Conservation (phyloP, 2,113 vertebrate species). For the Tachycineta bicolor region DNA sequence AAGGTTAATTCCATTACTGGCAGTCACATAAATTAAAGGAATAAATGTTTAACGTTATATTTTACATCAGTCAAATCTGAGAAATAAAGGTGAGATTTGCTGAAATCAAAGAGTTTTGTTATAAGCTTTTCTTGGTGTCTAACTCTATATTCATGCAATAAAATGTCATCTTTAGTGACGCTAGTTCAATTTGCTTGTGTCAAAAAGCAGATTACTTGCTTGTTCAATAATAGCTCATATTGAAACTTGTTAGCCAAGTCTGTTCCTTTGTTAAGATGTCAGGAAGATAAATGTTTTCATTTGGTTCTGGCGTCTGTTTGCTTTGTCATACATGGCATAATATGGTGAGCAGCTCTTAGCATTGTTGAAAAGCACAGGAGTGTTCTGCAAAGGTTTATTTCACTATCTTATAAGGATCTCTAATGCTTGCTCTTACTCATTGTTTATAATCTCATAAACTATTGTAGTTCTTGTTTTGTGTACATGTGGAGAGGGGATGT, state of each 20-base stretch:
- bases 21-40: background rate
- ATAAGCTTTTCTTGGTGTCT: background rate
- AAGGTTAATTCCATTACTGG: background rate
- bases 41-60: rapidly evolving
- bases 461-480: background rate
- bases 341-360: background rate
- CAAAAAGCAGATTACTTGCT: background rate
- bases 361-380: background rate
- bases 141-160: background rate
- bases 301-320: background rate
- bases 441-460: background rate
- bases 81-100: background rate
- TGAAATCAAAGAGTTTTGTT: background rate
- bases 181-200: background rate
- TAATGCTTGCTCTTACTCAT: background rate
- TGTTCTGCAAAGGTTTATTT: slow-evolving; percentile 1
- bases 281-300: background rate
- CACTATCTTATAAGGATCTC: background rate
- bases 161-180: background rate
- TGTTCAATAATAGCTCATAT: background rate
- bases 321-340: background rate
- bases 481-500: background rate
- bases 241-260: background rate
- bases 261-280: background rate
- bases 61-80: background rate